A percentile compares a stretch with the other conserved stretches of the same genome.
phyloP scores from a whole-genome alignment of 2,113 vertebrate species.

The Otis tarda region DNA sequence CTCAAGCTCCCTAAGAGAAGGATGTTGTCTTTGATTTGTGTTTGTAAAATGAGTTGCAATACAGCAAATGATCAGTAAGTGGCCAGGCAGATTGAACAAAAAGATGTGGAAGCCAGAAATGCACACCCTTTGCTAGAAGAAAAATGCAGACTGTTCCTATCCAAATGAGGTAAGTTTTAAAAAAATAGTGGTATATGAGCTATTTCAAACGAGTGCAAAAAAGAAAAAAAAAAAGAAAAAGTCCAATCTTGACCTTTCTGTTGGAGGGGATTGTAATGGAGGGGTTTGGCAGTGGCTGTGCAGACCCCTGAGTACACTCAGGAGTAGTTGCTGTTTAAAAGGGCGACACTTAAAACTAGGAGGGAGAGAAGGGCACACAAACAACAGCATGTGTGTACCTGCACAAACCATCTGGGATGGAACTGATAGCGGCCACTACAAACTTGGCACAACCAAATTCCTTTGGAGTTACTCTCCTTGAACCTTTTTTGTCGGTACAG shows the following conservation, averaged over 20 bases:
- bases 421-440: background rate
- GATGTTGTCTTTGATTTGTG: background rate
- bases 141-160: background rate
- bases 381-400: accelerated
- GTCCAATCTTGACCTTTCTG: accelerated
- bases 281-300: background rate
- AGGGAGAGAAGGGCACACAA: background rate
- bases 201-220: background rate
- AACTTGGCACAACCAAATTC: background rate
- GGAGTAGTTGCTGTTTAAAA: background rate
- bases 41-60: background rate
- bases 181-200: background rate
- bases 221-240: background rate
- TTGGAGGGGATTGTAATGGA: accelerated
- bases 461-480: background rate
- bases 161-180: background rate
- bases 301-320: background rate
- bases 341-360: accelerated
- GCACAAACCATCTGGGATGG: too few species aligned
- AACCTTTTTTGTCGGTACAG: background rate
- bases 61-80: background rate
- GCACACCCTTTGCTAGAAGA: background rate
- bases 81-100: background rate
- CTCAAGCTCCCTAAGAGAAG: background rate
- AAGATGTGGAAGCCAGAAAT: background rate